A percentile compares a stretch with the other conserved stretches of the same genome.
Conservation (phyloP, 2,888 invertebrate species). For the Sipha maydis region DNA sequence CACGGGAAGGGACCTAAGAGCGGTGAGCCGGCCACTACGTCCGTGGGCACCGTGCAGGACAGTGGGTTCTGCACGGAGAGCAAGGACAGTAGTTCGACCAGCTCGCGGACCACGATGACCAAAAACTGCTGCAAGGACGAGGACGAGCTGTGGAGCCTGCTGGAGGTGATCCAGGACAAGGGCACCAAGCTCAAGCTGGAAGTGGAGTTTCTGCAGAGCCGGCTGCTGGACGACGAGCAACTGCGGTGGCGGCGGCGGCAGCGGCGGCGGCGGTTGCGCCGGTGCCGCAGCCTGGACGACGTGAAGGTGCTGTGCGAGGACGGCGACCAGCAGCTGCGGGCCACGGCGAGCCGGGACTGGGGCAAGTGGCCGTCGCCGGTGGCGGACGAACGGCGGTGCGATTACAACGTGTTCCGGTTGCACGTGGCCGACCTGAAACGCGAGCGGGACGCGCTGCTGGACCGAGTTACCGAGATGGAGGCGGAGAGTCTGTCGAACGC, state of each 20-base stretch:
- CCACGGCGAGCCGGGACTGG: slow-evolving; percentile 62
- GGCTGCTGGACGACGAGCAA: slow-evolving; percentile 54
- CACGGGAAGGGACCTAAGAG: slow-evolving; percentile 73
- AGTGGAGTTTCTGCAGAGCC: slow-evolving; percentile 65
- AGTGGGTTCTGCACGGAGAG: slow-evolving; percentile 92
- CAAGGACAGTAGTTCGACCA: slow-evolving; percentile 69
- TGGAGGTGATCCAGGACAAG: slow-evolving; percentile 87
- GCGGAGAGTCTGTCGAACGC: slow-evolving; percentile 78
- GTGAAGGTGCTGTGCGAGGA: slow-evolving; percentile 4
- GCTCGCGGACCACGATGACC: slow-evolving; percentile 67
- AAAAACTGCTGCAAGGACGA: slow-evolving; percentile 70
- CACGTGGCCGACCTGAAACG: slow-evolving; percentile 75
- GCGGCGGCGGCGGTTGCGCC: slow-evolving; percentile 54
- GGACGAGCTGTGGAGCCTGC: slow-evolving; percentile 85
- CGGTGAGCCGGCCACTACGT: slow-evolving; percentile 68
- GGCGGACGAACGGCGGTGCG: slow-evolving; percentile 67
- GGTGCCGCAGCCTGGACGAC: slow-evolving; percentile 64
- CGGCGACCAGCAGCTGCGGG: neutral
- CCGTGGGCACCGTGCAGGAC: slow-evolving; percentile 77
- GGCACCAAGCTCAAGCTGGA: slow-evolving; percentile 78
- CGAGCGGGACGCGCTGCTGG: slow-evolving; percentile 80
- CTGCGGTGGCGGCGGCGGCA: slow-evolving; percentile 53
- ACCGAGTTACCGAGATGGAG: slow-evolving; percentile 81
- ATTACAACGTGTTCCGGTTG: slow-evolving; percentile 69
- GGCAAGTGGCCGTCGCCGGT: slow-evolving; percentile 38